phyloP scores from a whole-genome alignment of 2,113 vertebrate species.

The Phalacrocorax aristotelis region DNA sequence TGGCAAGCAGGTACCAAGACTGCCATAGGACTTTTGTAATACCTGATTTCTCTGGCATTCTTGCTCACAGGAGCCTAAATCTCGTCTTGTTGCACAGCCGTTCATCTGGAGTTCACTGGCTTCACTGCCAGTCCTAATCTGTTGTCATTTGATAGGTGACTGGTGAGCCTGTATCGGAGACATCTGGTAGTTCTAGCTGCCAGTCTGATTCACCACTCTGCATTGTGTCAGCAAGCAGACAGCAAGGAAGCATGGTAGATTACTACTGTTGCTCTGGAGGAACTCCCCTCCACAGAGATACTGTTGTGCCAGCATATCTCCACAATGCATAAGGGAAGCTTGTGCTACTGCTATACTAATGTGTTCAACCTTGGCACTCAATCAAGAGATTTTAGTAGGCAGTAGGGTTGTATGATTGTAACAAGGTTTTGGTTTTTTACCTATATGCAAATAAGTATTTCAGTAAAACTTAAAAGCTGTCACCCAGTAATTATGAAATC shows the following conservation, averaged over 20 bases:
- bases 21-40: background rate
- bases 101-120: background rate
- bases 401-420: background rate
- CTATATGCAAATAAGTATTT: background rate
- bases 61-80: background rate
- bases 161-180: background rate
- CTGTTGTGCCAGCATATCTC: background rate
- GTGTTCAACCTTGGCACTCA: background rate
- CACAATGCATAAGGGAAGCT: background rate
- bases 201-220: background rate
- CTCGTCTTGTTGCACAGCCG: background rate
- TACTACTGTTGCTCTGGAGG: background rate
- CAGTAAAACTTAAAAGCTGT: background rate
- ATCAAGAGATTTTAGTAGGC: background rate
- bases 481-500: background rate
- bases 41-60: background rate
- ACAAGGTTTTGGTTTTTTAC: background rate
- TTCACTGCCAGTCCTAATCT: background rate
- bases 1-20: background rate
- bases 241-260: background rate
- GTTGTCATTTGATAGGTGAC: background rate
- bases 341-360: background rate
- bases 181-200: background rate
- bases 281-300: background rate
- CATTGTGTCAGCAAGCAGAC: background rate